phyloP scores from a whole-genome alignment of 2,888 invertebrate species.

The Spilarctia lutea region DNA sequence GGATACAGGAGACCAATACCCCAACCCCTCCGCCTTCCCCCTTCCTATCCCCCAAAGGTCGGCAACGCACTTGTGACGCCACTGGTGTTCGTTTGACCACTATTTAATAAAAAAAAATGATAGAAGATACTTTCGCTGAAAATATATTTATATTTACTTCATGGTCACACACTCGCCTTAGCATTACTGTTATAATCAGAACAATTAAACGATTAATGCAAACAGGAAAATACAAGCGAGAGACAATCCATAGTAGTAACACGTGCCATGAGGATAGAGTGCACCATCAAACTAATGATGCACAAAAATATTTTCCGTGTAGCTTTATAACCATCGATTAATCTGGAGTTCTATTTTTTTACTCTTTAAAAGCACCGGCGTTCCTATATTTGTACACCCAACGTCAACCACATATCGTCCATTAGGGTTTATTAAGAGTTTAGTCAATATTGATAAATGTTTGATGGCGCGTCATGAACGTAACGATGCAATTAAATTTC shows the following conservation, averaged over 20 bases:
- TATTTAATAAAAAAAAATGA: no score
- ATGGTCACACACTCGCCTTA: no score
- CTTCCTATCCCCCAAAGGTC: no score
- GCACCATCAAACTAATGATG: conserved; percentile 76
- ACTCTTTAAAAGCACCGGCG: conserved; percentile 69
- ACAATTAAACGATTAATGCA: conserved; percentile 38
- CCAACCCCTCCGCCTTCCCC: no score
- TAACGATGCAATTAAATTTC: conserved; percentile 75
- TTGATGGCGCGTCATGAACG: conserved; percentile 62
- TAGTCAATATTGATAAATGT: conserved; percentile 81
- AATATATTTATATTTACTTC: neutral
- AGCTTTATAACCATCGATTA: conserved; percentile 79
- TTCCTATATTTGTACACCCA: conserved; percentile 57
- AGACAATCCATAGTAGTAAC: conserved; percentile 52
- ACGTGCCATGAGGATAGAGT: conserved; percentile 55
- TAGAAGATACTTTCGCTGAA: neutral
- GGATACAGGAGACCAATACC: no score
- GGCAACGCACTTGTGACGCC: no score
- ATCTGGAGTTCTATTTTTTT: conserved; percentile 71
- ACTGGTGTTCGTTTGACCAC: no score
- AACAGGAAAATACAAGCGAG: conserved; percentile 40
- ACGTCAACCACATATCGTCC: conserved; percentile 66
- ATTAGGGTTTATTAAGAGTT: conserved; percentile 81
- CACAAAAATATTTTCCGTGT: conserved; percentile 85
- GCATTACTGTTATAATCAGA: conserved; percentile 8